phyloP scores from a whole-genome alignment of 2,113 vertebrate genomes.

The Barbus barbus region DNA sequence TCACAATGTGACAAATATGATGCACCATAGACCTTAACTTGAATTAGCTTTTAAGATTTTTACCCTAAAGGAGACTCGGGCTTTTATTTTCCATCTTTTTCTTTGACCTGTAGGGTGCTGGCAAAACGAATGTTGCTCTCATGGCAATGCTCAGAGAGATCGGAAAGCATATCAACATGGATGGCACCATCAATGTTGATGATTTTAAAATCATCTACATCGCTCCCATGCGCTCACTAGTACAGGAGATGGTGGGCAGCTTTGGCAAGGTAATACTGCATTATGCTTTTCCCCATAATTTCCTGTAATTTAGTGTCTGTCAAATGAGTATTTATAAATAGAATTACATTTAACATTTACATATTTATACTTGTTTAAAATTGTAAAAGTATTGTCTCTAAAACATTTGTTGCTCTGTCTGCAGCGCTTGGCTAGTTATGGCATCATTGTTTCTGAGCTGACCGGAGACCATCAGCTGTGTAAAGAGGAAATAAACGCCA shows the following conservation, averaged over 20 bases:
- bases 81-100: not conserved
- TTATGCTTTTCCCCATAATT: not conserved
- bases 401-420: not conserved
- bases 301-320: not conserved
- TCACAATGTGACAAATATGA: not conserved
- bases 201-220: constrained; percentile 99
- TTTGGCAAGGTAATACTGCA: constrained; percentile 87
- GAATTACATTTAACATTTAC: not conserved
- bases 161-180: constrained; percentile 96
- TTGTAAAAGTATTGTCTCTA: not conserved
- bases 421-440: constrained; percentile 92
- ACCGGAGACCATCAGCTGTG: constrained; percentile 98
- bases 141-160: constrained; percentile 98
- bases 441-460: constrained; percentile 93
- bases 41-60: not conserved
- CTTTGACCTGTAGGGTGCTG: constrained; percentile 81
- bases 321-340: not conserved
- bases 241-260: constrained; percentile 98
- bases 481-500: constrained; percentile 97
- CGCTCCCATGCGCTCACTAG: constrained; percentile 94
- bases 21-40: not conserved
- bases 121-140: constrained; percentile 95
- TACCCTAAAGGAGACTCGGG: not conserved
- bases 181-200: constrained; percentile 94
- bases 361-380: no score